Evolutionary conservation across 2,797 vertebrate genomes (phyloP).

Genomic region (Rhinophrynus dorsalis): DNA sequence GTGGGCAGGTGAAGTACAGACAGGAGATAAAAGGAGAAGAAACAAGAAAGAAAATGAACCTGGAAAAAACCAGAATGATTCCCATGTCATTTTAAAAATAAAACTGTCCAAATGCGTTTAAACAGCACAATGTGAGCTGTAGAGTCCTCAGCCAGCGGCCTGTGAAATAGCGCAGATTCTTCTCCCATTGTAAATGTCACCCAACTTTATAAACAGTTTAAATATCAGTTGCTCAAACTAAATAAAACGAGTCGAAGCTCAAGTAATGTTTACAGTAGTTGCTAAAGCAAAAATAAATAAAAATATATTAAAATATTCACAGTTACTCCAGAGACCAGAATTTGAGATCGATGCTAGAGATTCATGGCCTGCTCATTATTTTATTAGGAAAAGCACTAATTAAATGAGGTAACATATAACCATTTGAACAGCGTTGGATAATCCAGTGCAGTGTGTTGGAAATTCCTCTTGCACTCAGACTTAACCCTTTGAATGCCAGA

Average conservation of each 20-base stretch:
- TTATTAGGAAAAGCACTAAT: too few relatives aligned
- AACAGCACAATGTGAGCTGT: background rate
- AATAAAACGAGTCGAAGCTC: constrained; percentile 44
- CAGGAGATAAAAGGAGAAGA: constrained; percentile 31
- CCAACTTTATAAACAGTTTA: constrained; percentile 54
- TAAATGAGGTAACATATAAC: too few relatives aligned
- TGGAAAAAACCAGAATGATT: constrained; percentile 23
- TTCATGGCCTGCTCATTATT: too few relatives aligned
- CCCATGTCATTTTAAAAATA: constrained; percentile 20
- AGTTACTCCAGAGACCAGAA: too few relatives aligned
- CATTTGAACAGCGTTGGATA: too few relatives aligned
- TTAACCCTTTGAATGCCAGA: too few relatives aligned
- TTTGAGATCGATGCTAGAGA: too few relatives aligned
- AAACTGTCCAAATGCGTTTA: constrained; percentile 37
- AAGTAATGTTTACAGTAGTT: constrained; percentile 49
- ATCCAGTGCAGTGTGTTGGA: too few relatives aligned
- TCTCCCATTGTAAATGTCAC: constrained; percentile 47
- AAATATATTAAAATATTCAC: constrained; percentile 12
- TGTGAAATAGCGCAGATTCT: constrained; percentile 42
- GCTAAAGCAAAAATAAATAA: constrained; percentile 41
- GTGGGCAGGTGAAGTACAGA: constrained; percentile 28
- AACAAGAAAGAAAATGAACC: background rate
- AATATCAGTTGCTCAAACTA: constrained; percentile 51
- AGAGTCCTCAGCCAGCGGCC: background rate
- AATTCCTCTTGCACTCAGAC: too few relatives aligned